Evolutionary conservation across 2,888 invertebrate genomes (phyloP).

Genomic region (Apamea crenata): DNA sequence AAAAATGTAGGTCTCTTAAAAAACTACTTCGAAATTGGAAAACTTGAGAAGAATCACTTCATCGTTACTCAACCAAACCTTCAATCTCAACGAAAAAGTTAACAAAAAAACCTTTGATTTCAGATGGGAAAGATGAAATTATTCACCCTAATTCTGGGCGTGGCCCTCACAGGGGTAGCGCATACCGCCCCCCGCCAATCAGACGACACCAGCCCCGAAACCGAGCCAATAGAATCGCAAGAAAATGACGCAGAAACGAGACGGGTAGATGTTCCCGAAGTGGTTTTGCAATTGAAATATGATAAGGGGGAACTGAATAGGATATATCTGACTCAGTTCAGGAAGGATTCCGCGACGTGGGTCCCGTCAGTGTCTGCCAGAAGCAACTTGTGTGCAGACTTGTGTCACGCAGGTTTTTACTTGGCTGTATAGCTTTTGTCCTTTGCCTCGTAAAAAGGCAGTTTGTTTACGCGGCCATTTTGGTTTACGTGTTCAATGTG

Average conservation of each 20-base stretch:
- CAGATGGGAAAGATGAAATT: constrained; percentile 78
- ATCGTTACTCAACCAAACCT: constrained; percentile 13
- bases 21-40: constrained; percentile 13
- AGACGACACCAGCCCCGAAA: constrained; percentile 63
- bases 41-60: constrained; percentile 26
- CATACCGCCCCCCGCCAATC: constrained; percentile 75
- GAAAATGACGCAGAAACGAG: constrained; percentile 72
- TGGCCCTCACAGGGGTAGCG: constrained; percentile 73
- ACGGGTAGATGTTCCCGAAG: constrained; percentile 81
- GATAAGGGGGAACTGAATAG: constrained; percentile 86
- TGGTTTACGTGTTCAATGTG: constrained; percentile 55
- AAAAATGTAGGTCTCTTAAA: constrained; percentile 26
- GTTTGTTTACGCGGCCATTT: constrained; percentile 63
- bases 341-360: constrained; percentile 76
- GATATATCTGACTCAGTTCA: constrained; percentile 87
- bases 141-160: constrained; percentile 81
- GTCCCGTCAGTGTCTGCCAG: constrained; percentile 81
- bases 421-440: constrained; percentile 67
- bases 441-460: constrained; percentile 52
- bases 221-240: constrained; percentile 74
- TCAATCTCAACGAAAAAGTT: constrained; percentile 49
- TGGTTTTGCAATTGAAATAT: constrained; percentile 87
- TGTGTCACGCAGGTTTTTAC: constrained; percentile 87
- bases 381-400: constrained; percentile 84
- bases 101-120: constrained; percentile 49